A percentile compares a stretch with the other conserved stretches of the same genome.
These are phyloP conservation scores for Cheilosia impressa DNA, from an alignment of 2,888 invertebrate genomes.

Conservation along the genomic window DNA sequence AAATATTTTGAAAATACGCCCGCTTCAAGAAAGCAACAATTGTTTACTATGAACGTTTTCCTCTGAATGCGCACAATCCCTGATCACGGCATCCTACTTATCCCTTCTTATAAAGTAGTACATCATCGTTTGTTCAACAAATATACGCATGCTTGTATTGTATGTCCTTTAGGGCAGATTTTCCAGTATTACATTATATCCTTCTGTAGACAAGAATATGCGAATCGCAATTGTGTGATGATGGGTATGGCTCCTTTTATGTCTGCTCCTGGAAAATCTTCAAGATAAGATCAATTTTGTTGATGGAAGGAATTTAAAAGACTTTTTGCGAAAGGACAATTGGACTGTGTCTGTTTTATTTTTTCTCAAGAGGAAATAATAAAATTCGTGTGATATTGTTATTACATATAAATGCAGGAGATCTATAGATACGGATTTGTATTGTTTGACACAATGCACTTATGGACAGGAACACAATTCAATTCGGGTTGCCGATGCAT, in stretches of 20 bases:
- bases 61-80: slow-evolving; percentile 54
- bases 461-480: slow-evolving; percentile 23
- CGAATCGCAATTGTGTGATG: slow-evolving; percentile 64
- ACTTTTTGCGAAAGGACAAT: slow-evolving; percentile 19
- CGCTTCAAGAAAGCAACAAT: slow-evolving; percentile 58
- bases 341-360: slow-evolving; percentile 1
- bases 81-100: slow-evolving; percentile 65
- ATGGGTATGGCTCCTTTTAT: slow-evolving; percentile 36
- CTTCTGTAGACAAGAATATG: slow-evolving; percentile 51
- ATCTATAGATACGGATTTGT: slow-evolving; percentile 53
- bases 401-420: slow-evolving; percentile 61
- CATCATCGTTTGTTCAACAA: slow-evolving; percentile 41
- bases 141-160: slow-evolving; percentile 7
- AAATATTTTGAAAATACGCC: slow-evolving; percentile 76
- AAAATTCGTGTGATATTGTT: slow-evolving; percentile 74
- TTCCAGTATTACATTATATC: slow-evolving; percentile 65
- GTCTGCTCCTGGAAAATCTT: slow-evolving; percentile 40
- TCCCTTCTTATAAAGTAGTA: slow-evolving; percentile 66
- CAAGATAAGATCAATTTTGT: slow-evolving; percentile 68
- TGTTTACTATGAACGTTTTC: slow-evolving; percentile 41
- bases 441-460: slow-evolving; percentile 45
- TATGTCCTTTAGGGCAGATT: slow-evolving; percentile 67
- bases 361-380: slow-evolving; percentile 50
- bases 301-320: slow-evolving; percentile 43
- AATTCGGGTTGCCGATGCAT: slow-evolving; percentile 39